A percentile compares a stretch with the other conserved stretches of the same genome.
Conservation (phyloP, 2,888 invertebrate species). For the Protonemura montana region DNA sequence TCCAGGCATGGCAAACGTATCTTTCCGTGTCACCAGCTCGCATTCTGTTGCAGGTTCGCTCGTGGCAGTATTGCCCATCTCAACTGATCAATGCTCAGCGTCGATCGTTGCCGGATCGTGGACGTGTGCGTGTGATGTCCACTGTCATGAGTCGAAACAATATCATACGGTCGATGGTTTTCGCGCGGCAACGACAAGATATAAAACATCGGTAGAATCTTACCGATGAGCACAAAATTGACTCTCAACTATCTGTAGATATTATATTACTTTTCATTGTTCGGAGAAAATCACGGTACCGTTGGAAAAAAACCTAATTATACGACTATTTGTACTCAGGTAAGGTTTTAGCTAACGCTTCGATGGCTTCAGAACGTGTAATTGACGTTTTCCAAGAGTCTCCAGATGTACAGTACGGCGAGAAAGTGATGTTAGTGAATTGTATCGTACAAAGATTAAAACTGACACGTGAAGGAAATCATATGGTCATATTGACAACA, state of each 20-base stretch:
- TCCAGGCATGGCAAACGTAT: neutral
- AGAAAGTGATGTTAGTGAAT: neutral
- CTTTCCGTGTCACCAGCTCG: neutral
- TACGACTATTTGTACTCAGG: neutral
- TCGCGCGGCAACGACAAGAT: neutral
- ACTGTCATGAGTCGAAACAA: too few relatives aligned
- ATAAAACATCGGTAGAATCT: neutral
- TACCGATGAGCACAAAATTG: neutral
- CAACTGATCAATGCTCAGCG: neutral
- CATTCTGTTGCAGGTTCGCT: neutral
- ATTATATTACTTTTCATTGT: neutral
- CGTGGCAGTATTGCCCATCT: neutral
- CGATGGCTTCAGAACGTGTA: neutral
- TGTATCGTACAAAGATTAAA: too few relatives aligned
- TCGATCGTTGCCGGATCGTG: too few relatives aligned
- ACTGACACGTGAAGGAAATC: too few relatives aligned
- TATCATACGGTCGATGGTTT: neutral
- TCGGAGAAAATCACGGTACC: neutral
- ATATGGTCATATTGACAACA: too few relatives aligned
- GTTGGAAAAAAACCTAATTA: neutral
- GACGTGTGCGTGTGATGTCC: too few relatives aligned
- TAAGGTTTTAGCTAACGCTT: neutral
- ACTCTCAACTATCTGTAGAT: neutral
- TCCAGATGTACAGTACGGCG: neutral
- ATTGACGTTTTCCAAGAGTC: neutral